phyloP scores from a whole-genome alignment of 2,888 invertebrate species.

The Clanis bilineata region DNA sequence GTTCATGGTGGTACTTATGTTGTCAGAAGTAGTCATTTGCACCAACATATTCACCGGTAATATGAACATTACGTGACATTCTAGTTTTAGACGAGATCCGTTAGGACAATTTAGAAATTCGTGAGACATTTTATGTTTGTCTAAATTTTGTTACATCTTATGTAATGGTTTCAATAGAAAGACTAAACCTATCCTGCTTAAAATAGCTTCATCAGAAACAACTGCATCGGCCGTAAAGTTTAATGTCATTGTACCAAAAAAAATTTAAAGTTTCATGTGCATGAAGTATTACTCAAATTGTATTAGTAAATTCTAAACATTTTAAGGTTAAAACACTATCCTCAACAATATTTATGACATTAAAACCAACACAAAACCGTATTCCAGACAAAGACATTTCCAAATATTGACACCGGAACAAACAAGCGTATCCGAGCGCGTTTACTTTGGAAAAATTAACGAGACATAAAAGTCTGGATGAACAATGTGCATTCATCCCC shows the following conservation, averaged over 20 bases:
- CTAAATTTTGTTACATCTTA: background rate
- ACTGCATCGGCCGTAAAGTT: too few species aligned
- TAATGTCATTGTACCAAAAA: too few species aligned
- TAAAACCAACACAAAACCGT: background rate
- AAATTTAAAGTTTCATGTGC: background rate
- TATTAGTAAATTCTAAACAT: background rate
- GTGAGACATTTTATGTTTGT: background rate
- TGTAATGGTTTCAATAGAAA: too few species aligned
- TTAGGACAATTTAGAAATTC: background rate
- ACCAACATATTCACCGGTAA: background rate
- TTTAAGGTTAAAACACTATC: background rate
- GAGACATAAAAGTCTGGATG: slow-evolving; percentile 11
- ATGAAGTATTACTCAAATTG: background rate
- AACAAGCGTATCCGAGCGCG: background rate
- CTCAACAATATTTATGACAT: background rate
- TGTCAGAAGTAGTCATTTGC: background rate
- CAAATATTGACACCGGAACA: slow-evolving; percentile 13
- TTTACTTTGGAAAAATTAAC: slow-evolving; percentile 8
- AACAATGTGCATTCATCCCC: slow-evolving; percentile 8
- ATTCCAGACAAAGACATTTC: background rate
- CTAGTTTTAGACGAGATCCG: background rate
- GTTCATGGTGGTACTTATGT: too few species aligned
- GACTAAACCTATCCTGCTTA: too few species aligned
- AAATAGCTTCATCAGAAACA: too few species aligned
- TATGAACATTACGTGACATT: background rate